Percentiles rank a stretch among this genome's conserved stretches.
phyloP scores from a whole-genome alignment of 2,113 vertebrate species.

The Odocoileus virginianus region DNA sequence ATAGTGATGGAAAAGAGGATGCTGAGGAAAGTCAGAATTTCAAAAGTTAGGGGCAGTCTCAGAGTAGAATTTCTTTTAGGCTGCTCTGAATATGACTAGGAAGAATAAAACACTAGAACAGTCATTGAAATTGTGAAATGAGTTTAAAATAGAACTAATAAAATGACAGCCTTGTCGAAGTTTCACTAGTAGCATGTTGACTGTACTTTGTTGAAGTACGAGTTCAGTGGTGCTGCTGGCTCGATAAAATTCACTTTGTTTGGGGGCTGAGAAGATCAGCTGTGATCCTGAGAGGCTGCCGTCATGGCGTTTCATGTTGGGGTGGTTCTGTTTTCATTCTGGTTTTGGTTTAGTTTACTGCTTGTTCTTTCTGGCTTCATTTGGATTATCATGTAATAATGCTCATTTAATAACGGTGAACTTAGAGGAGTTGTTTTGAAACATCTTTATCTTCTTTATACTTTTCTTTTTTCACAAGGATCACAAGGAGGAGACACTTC shows the following conservation, averaged over 20 bases:
- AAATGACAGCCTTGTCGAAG: not conserved
- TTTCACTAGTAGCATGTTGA: not conserved
- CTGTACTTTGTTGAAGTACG: not conserved
- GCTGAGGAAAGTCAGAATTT: not conserved
- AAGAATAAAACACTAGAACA: conserved; percentile 27
- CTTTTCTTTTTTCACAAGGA: not conserved
- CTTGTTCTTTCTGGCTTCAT: not conserved
- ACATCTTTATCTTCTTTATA: not conserved
- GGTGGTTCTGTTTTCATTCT: not conserved
- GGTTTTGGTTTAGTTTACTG: not conserved
- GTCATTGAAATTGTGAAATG: conserved; percentile 1
- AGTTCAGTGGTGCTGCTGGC: not conserved
- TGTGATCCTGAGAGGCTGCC: not conserved
- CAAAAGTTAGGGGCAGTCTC: not conserved
- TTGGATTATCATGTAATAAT: not conserved
- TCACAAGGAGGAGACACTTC: not conserved
- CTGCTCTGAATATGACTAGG: not conserved
- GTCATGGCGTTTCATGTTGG: not conserved
- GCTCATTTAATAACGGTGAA: not conserved
- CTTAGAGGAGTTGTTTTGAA: not conserved
- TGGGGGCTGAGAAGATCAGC: not conserved
- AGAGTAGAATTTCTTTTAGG: conserved; percentile 18
- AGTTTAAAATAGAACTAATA: conserved; percentile 40
- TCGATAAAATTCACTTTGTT: not conserved
- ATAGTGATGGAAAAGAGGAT: not conserved